Evolutionary conservation across 1,140 invertebrate genomes (phyloP), one percentile per base, ranked within the genome.

Genomic region (Leptoteleia sp.): DNA sequence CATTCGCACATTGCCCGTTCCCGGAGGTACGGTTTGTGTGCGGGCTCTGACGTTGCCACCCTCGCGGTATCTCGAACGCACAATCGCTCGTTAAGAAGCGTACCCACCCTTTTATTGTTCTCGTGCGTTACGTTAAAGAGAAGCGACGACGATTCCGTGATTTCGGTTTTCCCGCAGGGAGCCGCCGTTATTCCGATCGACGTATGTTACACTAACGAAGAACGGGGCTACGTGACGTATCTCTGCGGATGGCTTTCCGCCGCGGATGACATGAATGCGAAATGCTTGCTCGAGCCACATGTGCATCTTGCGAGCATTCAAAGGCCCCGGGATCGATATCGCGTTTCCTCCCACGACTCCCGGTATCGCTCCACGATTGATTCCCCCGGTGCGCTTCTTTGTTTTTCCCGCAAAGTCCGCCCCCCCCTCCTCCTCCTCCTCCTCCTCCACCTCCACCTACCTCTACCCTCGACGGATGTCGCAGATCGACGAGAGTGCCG

Each of bases 11-110:
- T n/a, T n/a, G n/a, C n/a, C n/a, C n/a, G n/a, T n/a, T n/a, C n/a
- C n/a, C n/a, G n/a, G n/a, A n/a, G n/a, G n/a, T n/a, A n/a, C n/a
- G n/a, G n/a, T n/a, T n/a, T n/a, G n/a, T n/a, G n/a, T n/a, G 22
- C 22, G 22, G 22, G 3, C 3, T 25, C 22, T 25, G 22, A 25
- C 22, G 22, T 6, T 25, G 67, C 59, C 48, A 77, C 73, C 73
- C 73, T 77, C 50, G 42, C 43, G 40, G 7, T 77, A 81, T 77
- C 76, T 76, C 37, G 11, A 54, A 80, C 59, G 81, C 73, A 83
- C 81, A 82, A 83, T 85, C 78, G 76, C 80, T 82, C 81, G 81
- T 84, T 84, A 81, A 80, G 83, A 67, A 79, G 79, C 72, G 29
- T 25, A 48, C 16, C 65, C 35, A 47, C 57, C 73, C 73, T 68